A percentile compares a stretch with the other conserved stretches of the same genome.
These are phyloP conservation scores for Parnassius smintheus DNA, from an alignment of 2,888 invertebrate genomes.

Conservation along the genomic window DNA sequence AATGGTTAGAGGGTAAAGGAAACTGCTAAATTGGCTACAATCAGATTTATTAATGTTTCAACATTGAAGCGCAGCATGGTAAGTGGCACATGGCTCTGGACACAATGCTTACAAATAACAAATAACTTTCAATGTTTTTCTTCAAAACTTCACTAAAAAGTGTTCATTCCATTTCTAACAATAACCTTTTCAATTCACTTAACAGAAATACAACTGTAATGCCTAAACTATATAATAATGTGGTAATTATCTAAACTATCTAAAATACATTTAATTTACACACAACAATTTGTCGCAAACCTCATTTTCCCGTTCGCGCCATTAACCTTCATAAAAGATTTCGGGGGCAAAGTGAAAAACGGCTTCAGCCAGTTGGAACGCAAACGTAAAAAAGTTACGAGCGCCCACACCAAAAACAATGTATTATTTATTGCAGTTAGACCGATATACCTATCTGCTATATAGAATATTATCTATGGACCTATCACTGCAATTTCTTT, in stretches of 20 bases:
- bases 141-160: slow-evolving; percentile 15
- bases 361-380: slow-evolving; percentile 6
- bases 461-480: no score
- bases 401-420: no score
- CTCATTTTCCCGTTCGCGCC: not conserved
- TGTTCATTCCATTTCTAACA: slow-evolving; percentile 12
- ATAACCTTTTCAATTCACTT: slow-evolving; percentile 15
- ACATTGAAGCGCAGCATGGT: slow-evolving; percentile 62
- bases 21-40: slow-evolving; percentile 53
- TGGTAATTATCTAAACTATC: slow-evolving; percentile 3
- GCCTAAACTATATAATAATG: slow-evolving; percentile 19
- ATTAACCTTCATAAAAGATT: slow-evolving; percentile 3
- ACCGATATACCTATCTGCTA: no score
- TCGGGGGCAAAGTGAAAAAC: slow-evolving; percentile 1
- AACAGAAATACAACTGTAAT: slow-evolving; percentile 20
- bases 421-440: no score
- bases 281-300: not conserved
- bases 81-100: slow-evolving; percentile 33
- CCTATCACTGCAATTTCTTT: no score
- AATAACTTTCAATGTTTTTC: slow-evolving; percentile 22
- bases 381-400: not conserved
- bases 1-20: slow-evolving; percentile 31
- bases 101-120: slow-evolving; percentile 17
- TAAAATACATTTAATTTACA: not conserved
- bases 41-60: slow-evolving; percentile 69